Base-by-base conservation (phyloP, 1,140 invertebrate species). In the Drosophila novamexicana region DNA sequence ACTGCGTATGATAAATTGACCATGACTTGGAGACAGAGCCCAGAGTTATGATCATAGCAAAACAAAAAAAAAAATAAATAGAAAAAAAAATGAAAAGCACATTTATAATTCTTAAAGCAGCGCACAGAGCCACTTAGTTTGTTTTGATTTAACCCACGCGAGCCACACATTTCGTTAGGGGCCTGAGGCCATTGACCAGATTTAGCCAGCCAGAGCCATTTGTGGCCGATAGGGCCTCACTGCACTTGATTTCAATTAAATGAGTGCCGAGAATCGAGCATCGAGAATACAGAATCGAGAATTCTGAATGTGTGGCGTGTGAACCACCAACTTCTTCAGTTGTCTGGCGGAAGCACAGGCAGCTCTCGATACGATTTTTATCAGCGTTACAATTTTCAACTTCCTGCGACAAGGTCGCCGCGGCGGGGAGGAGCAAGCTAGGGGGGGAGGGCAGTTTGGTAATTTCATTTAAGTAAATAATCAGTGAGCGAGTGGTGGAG, bases 231-330 rank as follows among this genome's bases (percentile, higher is more conserved):
- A 68, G 68, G 68, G 68, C 42, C 22, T 18, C 36, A n/a, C 37
- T 50, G 82, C 83, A 86, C 83, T 86, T 88, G 79, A 76, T 82
- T 88, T 84, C 82, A 88, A 86, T 85, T 85, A 82, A 85, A 86
- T 81, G 69, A 77, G 75, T 47, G 22, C 32, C 39, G 16, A 37
- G 44, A 45, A 49, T n/a, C n/a, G 42, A 16, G 47, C 47, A 29
- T 6, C 22, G 50, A 50, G 16, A 10, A 22, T 37, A 18, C 18
- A 18, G 16, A 9, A 22, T 37, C 2, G 49, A 6, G 16, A 10
- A 22, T 37, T 71, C 1, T 9, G 14, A 29, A 47, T 67, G 63
- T 40, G 22, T 40, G 77, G 63, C 82, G 83, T 86, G 82, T 79
- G 82, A 86, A 83, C 22, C 22, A 29, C 22, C 22, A 5, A 5